Evolutionary conservation across 2,797 vertebrate species (phyloP), one percentile per base, ranked within the genome.

Genomic region (Dryobates pubescens): DNA sequence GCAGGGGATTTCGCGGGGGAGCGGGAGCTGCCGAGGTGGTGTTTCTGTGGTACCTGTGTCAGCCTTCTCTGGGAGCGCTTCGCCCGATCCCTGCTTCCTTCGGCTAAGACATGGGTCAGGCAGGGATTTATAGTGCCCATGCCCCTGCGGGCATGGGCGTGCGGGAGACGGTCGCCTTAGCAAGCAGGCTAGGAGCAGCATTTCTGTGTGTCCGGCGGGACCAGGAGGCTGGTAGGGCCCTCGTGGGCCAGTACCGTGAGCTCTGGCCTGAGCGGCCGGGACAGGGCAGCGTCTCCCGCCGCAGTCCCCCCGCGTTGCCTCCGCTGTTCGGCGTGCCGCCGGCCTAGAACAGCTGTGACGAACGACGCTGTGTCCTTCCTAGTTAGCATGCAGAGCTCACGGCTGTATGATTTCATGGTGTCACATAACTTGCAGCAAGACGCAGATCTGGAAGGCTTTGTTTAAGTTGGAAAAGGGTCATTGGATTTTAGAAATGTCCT

Each of bases 1-100:
- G 49, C 4, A 0, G 53, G n/a, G 22, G 36, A 2, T 3, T 1
- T 29, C 0, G 17, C 0, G 17, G 1, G 10, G 8, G 19, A 9
- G 75, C 3, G 20, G 69, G 43, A 53, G 27, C 14, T 1, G 29
- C 1, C 1, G 7, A 3, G 13, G 12, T 22, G 32, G 30, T 2
- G 18, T 22, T 27, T 34, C 8, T 7, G 57, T 4, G 32, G 24
- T 16, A 19, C 7, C 2, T 24, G 34, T 4, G 32, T 3, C 10
- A 7, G 26, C 17, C 2, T 8, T 29, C 29, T 6, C 8, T 4
- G 38, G 29, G 23, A 68, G 59, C 15, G 10, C 18, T 43, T 47
- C 3, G 24, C 11, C 4, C 7, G 23, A 10, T 36, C 16, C 8
- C 7, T 14, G 7, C 0, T 13, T 6, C 32, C 23, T 27, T 49